phyloP scores from a whole-genome alignment of 2,888 invertebrate species.

The Eupithecia abbreviata region DNA sequence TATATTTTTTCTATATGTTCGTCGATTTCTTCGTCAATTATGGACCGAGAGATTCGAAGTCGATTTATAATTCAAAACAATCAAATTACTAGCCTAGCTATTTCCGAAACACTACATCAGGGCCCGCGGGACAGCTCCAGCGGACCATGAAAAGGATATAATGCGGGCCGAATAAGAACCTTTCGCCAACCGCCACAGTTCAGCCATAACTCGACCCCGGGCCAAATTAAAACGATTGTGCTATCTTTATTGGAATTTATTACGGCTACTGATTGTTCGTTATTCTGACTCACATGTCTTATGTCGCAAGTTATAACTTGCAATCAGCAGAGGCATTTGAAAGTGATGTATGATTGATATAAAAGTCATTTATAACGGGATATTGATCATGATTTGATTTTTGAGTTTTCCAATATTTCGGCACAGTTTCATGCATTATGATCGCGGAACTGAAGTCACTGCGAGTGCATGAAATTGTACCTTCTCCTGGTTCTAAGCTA shows the following conservation, averaged over 20 bases:
- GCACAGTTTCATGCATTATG: too few species aligned
- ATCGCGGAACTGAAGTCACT: too few species aligned
- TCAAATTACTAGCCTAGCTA: not conserved
- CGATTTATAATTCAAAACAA: too few species aligned
- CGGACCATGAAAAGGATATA: constrained; percentile 17
- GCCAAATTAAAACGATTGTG: constrained; percentile 5
- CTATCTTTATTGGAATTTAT: constrained; percentile 8
- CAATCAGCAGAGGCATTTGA: not conserved
- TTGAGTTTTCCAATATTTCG: too few species aligned
- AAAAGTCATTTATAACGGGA: too few species aligned
- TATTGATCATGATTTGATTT: too few species aligned
- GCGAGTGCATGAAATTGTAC: too few species aligned
- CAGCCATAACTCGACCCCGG: constrained; percentile 5
- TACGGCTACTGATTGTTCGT: not conserved
- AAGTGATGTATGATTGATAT: not conserved
- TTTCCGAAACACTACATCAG: not conserved
- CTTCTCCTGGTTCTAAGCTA: too few species aligned
- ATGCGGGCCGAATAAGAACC: constrained; percentile 9
- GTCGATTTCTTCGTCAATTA: too few species aligned
- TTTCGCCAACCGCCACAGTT: constrained; percentile 3
- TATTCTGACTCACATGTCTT: not conserved
- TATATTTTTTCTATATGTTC: too few species aligned
- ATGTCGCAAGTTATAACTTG: not conserved
- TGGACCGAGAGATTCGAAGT: too few species aligned
- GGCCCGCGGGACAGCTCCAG: not conserved